phyloP scores from a whole-genome alignment of 2,113 vertebrate genomes.

The Petrocephalus microphthalmus region DNA sequence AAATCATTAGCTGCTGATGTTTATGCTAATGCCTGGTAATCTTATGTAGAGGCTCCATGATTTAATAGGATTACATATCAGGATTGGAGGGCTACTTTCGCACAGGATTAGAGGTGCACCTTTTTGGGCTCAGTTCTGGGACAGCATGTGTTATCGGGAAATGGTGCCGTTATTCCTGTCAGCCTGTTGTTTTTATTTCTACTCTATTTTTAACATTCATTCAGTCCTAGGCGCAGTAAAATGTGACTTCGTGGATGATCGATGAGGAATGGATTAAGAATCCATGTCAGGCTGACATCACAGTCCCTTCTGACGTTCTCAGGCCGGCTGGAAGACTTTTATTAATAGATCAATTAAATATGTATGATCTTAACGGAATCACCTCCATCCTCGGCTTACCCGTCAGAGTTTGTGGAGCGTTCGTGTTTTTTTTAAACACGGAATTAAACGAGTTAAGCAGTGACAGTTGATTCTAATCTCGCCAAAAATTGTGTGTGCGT shows the following conservation, averaged over 20 bases:
- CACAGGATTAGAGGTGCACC: neutral
- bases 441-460: slow-evolving; percentile 10
- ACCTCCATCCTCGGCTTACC: neutral
- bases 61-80: slow-evolving; percentile 12
- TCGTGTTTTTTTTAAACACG: neutral
- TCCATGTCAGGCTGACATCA: neutral
- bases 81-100: neutral
- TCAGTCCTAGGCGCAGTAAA: neutral
- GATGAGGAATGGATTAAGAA: neutral
- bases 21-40: neutral
- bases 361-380: neutral
- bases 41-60: neutral
- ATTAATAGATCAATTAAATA: slow-evolving; percentile 11
- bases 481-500: neutral
- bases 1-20: neutral
- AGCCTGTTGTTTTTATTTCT: neutral
- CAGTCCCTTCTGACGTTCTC: neutral
- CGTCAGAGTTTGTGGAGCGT: slow-evolving; percentile 14
- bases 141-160: neutral
- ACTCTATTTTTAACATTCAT: neutral
- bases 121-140: neutral
- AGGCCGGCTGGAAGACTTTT: neutral
- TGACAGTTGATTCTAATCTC: neutral
- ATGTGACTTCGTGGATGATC: neutral
- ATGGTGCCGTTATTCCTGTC: neutral